Evolutionary conservation across 2,888 invertebrate species (phyloP).

Genomic region (Lordiphosa fenestrarum): DNA sequence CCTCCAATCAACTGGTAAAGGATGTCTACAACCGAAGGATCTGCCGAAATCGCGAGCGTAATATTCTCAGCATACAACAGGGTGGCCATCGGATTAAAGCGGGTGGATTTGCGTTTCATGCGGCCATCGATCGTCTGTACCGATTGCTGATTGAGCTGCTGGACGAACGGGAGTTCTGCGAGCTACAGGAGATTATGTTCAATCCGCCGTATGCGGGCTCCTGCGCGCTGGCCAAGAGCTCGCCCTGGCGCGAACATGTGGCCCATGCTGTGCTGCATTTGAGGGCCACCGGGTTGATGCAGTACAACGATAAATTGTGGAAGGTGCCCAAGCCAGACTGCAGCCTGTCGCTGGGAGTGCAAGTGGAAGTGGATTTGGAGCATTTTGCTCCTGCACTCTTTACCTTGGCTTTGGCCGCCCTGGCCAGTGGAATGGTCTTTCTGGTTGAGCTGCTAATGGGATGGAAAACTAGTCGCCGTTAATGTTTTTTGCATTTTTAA

Average conservation of each 20-base stretch:
- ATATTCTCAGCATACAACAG: conserved; percentile 63
- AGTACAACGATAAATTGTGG: conserved; percentile 71
- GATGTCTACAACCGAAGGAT: conserved; percentile 69
- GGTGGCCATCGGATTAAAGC: conserved; percentile 62
- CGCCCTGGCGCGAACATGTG: conserved; percentile 72
- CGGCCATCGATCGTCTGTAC: conserved; percentile 70
- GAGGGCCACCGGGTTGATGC: conserved; percentile 60
- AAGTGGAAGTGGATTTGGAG: conserved; percentile 74
- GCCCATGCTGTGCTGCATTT: conserved; percentile 58
- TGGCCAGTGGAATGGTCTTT: conserved; percentile 53
- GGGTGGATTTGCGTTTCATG: conserved; percentile 77
- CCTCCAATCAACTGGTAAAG: conserved; percentile 55
- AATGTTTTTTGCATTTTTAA: conserved; percentile 48
- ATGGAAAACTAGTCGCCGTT: conserved; percentile 8
- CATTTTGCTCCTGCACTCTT: conserved; percentile 76
- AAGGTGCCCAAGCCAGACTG: conserved; percentile 68
- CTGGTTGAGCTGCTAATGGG: conserved; percentile 49
- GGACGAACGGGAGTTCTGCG: conserved; percentile 68
- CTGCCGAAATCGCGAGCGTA: conserved; percentile 48
- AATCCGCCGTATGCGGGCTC: conserved; percentile 48
- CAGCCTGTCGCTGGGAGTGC: conserved; percentile 47
- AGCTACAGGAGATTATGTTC: conserved; percentile 74
- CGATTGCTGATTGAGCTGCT: conserved; percentile 57
- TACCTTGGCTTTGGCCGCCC: conserved; percentile 61
- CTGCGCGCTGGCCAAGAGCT: conserved; percentile 50